Evolutionary conservation across 1,140 invertebrate genomes (phyloP).

Genomic region (Plodia interpunctella): DNA sequence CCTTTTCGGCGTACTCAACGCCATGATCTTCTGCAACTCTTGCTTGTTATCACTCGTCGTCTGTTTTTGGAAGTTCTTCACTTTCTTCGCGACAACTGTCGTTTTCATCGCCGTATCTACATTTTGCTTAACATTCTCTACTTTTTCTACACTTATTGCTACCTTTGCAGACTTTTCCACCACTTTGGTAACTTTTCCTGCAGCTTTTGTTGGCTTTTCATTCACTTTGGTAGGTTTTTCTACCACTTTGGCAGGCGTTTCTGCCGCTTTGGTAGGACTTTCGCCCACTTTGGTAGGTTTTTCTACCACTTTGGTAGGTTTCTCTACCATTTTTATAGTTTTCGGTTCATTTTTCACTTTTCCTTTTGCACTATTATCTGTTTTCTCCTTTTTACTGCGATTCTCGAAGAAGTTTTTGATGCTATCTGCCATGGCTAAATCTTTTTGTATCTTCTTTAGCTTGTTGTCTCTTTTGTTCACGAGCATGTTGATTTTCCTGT

Average conservation of each 20-base stretch:
- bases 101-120: conserved; percentile 27
- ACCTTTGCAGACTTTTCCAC: background rate
- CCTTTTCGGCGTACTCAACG: conserved; percentile 43
- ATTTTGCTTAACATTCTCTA: conserved; percentile 14
- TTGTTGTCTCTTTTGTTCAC: background rate
- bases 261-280: conserved; percentile 17
- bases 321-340: background rate
- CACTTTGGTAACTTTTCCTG: background rate
- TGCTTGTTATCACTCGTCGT: conserved; percentile 20
- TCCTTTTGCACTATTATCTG: background rate
- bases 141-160: background rate
- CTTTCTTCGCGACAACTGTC: conserved; percentile 45
- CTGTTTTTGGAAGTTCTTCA: conserved; percentile 49
- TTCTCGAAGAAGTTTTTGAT: background rate
- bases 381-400: background rate
- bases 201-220: conserved; percentile 17
- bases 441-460: background rate
- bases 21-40: conserved; percentile 23
- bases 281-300: conserved; percentile 12
- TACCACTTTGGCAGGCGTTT: background rate
- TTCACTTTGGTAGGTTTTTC: conserved; percentile 3
- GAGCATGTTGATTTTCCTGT: background rate
- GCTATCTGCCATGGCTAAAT: background rate
- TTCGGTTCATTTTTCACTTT: background rate
- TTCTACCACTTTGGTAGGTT: conserved; percentile 1